A percentile compares a stretch with the other conserved stretches of the same genome.
Evolutionary conservation across 2,888 invertebrate species (phyloP).

Genomic region (Nemotelus nigrinus): DNA sequence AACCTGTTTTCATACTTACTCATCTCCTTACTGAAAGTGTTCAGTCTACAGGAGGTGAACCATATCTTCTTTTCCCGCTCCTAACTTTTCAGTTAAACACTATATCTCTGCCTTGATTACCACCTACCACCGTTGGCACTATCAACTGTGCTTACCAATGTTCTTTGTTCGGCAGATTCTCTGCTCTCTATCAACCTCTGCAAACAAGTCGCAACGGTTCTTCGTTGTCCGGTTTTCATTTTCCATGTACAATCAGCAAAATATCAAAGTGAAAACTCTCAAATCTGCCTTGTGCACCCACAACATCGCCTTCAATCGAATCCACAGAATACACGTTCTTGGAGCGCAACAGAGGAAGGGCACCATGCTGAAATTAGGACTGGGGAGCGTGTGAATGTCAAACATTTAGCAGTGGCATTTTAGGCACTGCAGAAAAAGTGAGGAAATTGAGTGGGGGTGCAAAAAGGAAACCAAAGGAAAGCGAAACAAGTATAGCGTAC

Average conservation of each 20-base stretch:
- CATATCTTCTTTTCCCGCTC: background rate
- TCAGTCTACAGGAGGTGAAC: background rate
- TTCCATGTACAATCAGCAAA: background rate
- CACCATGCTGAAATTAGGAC: background rate
- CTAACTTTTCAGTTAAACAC: background rate
- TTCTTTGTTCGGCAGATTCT: conserved; percentile 30
- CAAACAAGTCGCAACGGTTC: conserved; percentile 36
- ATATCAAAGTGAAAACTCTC: background rate
- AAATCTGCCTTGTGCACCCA: background rate
- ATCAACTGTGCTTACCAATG: background rate
- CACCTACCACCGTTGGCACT: background rate
- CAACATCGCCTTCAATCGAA: background rate
- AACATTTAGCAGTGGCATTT: conserved; percentile 37
- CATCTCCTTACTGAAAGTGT: conserved; percentile 24
- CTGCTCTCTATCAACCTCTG: conserved; percentile 29
- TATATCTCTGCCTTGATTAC: background rate
- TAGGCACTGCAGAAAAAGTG: conserved; percentile 39
- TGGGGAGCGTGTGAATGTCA: background rate
- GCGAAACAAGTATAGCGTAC: background rate
- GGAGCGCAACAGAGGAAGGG: conserved; percentile 2
- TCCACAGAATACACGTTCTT: conserved; percentile 22
- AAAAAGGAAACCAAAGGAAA: background rate
- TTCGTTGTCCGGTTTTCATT: conserved; percentile 21
- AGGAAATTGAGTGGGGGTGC: conserved; percentile 20
- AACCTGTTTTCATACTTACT: conserved; percentile 49